phyloP scores from a whole-genome alignment of 2,888 invertebrate genomes.

The Arrhopalites spinosus region DNA sequence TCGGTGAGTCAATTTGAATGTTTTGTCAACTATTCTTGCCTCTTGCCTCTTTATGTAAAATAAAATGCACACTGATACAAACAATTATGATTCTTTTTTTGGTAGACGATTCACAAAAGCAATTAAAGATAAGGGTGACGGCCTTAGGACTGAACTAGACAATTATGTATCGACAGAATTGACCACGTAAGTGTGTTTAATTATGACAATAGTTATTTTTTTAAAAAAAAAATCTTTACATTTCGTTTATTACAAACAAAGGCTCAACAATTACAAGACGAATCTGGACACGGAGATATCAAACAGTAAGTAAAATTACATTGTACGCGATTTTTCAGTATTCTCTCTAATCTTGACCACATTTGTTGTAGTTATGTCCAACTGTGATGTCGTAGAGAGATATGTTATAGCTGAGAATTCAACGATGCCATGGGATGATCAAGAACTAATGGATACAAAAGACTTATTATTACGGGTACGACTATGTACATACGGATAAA shows the following conservation, averaged over 20 bases:
- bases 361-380: no score
- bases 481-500: no score
- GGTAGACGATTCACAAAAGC: constrained; percentile 79
- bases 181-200: no score
- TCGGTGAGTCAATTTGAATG: constrained; percentile 3
- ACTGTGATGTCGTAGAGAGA: constrained; percentile 94
- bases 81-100: not conserved
- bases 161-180: constrained; percentile 87
- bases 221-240: no score
- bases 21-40: constrained; percentile 65
- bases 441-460: constrained; percentile 91
- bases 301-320: no score
- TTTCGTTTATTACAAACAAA: no score
- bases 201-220: no score
- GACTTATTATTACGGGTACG: constrained; percentile 76
- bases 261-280: constrained; percentile 83
- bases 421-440: constrained; percentile 79
- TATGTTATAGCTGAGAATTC: constrained; percentile 74
- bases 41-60: not conserved
- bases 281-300: constrained; percentile 92
- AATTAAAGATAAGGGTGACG: constrained; percentile 85
- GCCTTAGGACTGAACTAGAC: constrained; percentile 86
- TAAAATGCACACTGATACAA: not conserved
- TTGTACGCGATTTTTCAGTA: no score
- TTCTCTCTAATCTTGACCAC: no score